Base-by-base conservation (phyloP, 2,888 invertebrate species). In the Dynastes tityus region DNA sequence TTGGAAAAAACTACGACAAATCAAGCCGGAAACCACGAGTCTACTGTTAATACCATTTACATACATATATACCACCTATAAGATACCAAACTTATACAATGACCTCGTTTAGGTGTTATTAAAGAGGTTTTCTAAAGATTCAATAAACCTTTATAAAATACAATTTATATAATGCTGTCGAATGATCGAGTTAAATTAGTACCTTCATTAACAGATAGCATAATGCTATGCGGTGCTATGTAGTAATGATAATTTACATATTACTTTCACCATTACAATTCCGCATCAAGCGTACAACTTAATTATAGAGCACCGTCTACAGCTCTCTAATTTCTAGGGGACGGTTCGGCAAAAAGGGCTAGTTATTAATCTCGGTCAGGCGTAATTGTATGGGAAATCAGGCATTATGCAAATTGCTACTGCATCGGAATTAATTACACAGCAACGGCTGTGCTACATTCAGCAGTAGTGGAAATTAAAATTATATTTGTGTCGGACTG, bases 301-400 rank as follows among this genome's bases (percentile, higher is more conserved):
- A 53, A 53, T 16, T 53, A 16, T 16, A 11, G 53, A 2, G 0
- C 53, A 13, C 16, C n/a, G n/a, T 16, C 53, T 53, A 16, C 27
- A 61, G 61, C 63, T 63, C 32, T 32, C 27, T 63, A 63, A 63
- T 63, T 63, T 32, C 11, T 13, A 63, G 32, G 32, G 32, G 13
- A 32, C 63, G 63, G 27, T 32, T 55, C 8, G 9, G 32, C 27
- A 27, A 67, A 67, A 67, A 67, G 71, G 71, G 32, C 53, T 37
- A 8, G 53, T 55, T 67, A 71, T 71, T 55, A 71, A 71, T 55
- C 71, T 32, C 71, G 55, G 29, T 32, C 55, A 32, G 16, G n/a
- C 37, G 71, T 71, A 71, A 71, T 55, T 71, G 71, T 27, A 64
- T 64, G 55, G 71, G 32, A 71, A 71, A 71, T 53, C 71, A 71